phyloP scores from a whole-genome alignment of 2,888 invertebrate genomes.

The Oegoconia quadripuncta region DNA sequence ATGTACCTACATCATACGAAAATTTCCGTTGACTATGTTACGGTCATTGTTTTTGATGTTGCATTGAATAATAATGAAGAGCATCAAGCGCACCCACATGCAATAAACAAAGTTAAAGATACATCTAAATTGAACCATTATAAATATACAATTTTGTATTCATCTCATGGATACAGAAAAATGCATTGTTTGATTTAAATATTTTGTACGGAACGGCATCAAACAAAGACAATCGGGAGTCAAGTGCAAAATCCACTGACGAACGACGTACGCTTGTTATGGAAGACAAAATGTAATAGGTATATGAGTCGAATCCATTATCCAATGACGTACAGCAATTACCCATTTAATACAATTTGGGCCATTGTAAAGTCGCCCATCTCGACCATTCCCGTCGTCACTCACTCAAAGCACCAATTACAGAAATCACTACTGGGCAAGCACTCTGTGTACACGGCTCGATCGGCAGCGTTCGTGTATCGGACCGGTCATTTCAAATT shows the following conservation, averaged over 20 bases:
- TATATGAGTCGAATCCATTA: conserved; percentile 73
- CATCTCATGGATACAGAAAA: conserved; percentile 59
- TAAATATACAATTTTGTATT: conserved; percentile 52
- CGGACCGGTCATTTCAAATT: conserved; percentile 61
- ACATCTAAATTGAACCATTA: conserved; percentile 28
- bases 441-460: conserved; percentile 57
- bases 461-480: conserved; percentile 49
- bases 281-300: conserved; percentile 62
- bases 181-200: conserved; percentile 60
- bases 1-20: too few species aligned
- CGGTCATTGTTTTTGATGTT: too few species aligned
- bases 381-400: conserved; percentile 63
- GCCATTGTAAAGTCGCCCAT: conserved; percentile 67
- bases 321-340: conserved; percentile 77
- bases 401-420: conserved; percentile 73
- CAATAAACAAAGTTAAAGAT: conserved; percentile 21
- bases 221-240: conserved; percentile 62
- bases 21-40: too few species aligned
- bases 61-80: neutral
- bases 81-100: neutral
- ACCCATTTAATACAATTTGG: conserved; percentile 78
- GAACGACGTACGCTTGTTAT: conserved; percentile 55
- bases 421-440: conserved; percentile 62
- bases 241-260: conserved; percentile 66
- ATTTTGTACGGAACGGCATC: conserved; percentile 54